Evolutionary conservation across 2,888 invertebrate genomes (phyloP), one percentile per base, ranked within the genome.

Genomic region (Achlya flavicornis): DNA sequence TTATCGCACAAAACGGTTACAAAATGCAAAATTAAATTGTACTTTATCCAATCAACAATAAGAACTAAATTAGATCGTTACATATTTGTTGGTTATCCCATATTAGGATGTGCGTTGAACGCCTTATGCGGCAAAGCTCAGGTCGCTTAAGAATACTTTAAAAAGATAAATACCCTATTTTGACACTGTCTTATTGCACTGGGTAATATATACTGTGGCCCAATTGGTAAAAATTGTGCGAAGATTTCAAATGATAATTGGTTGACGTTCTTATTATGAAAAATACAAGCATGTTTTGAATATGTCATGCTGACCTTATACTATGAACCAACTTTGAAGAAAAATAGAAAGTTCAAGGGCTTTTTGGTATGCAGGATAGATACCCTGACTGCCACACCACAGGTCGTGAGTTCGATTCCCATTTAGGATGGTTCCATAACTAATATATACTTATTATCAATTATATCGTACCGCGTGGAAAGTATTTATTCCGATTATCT

Each of bases 141-240:
- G 75, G 72, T 78, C 79, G 76, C 77, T 84, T 80, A 75, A 53
- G 57, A 68, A 76, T 79, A 80, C 71, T 71, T 75, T 68, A 69
- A 66, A 66, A 72, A 57, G 67, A 72, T 77, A 78, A 75, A 80
- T 85, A 85, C 77, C 78, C 83, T 88, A 88, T 77, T 89, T 88
- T 88, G 89, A 88, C 88, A 89, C 87, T 71, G 70, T 76, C 68
- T 79, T 79, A 82, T 76, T 78, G 77, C 80, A 76, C 76, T 76
- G 71, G 66, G 73, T 68, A 67, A 69, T 10, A 7, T 64, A 65
- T 64, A 72, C 70, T 75, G 71, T 62, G 59, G 53, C 59, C 65
- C 64, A 65, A 63, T 57, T 38, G 57, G 64, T 53, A 41, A 59
- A 59, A 59, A 38, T 16, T 38, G 5, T 59, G 10, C n/a, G n/a